Evolutionary conservation across 2,113 vertebrate genomes (phyloP).

Genomic region (Cettia cetti): DNA sequence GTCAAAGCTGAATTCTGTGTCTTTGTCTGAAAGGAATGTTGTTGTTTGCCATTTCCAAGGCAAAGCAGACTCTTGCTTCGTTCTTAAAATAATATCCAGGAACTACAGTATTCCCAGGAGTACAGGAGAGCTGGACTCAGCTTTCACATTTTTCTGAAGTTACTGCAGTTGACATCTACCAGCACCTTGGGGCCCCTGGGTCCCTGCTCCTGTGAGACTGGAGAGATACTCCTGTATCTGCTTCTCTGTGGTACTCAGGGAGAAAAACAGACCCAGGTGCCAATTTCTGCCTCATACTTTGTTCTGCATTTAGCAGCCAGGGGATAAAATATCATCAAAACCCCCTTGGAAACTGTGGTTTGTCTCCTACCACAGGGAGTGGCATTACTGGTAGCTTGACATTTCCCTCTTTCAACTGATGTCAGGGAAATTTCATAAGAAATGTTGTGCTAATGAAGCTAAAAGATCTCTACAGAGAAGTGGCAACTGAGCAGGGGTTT

Average conservation of each 20-base stretch:
- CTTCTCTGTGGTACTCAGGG: neutral
- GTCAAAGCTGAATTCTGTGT: neutral
- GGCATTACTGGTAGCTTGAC: neutral
- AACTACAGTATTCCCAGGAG: neutral
- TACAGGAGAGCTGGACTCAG: neutral
- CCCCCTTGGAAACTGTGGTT: neutral
- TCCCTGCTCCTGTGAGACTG: neutral
- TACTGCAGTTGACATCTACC: neutral
- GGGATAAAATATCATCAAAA: neutral
- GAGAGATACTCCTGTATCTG: neutral
- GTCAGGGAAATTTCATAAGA: neutral
- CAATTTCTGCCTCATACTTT: neutral
- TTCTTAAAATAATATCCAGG: neutral
- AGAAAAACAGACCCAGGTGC: neutral
- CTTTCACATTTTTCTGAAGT: neutral
- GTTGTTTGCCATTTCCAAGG: neutral
- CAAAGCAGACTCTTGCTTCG: neutral
- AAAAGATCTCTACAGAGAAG: neutral
- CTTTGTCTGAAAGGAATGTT: neutral
- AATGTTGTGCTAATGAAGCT: neutral
- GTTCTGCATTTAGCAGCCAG: neutral
- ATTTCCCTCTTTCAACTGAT: neutral
- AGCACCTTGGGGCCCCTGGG: neutral
- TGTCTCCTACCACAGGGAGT: neutral
- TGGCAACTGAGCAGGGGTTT: neutral